Base-by-base conservation (phyloP, 2,888 invertebrate species). In the Epinotia brunnichana region DNA sequence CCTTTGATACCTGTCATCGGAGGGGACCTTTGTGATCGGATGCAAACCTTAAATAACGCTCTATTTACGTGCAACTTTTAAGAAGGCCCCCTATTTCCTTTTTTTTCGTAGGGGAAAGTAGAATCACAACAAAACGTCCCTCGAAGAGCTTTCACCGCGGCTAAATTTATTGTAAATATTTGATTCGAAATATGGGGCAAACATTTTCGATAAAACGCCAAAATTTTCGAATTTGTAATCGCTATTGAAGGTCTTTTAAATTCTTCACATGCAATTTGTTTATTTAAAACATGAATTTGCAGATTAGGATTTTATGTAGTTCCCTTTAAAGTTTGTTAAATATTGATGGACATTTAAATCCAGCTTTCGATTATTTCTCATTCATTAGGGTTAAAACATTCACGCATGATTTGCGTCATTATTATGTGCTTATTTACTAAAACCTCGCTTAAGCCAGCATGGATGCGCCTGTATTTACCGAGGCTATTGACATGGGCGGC, bases 31-130 rank as follows among this genome's bases (percentile, higher is more conserved):
- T 83, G 84, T 81, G 64, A 53, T 53, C 64, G 64, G 64, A 77
- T 80, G 76, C 80, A 76, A 82, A 83, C 82, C 84, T 85, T 86
- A 86, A 87, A 87, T 87, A 86, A 85, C 84, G 81, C 82, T 81
- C 77, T 80, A 79, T 85, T 87, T 87, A 84, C 86, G 85, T 78
- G 81, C 83, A 87, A 87, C 80, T 87, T 87, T 85, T 80, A 62
- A 72, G 80, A 80, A 78, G 79, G 77, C 81, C 77, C 81, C 74
- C 80, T 77, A 78, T 77, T 84, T 83, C 84, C 76, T 76, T 81
- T 79, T 78, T n/a, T 80, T 81, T 81, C 81, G 81, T 82, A 78
- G 80, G 83, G 86, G 84, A 76, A 63, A 29, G 83, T 76, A 78
- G 75, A 77, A 75, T 77, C 76, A 78, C 78, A 80, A 84, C 85